phyloP scores from a whole-genome alignment of 2,797 vertebrate genomes.

The Cephalopachus bancanus region DNA sequence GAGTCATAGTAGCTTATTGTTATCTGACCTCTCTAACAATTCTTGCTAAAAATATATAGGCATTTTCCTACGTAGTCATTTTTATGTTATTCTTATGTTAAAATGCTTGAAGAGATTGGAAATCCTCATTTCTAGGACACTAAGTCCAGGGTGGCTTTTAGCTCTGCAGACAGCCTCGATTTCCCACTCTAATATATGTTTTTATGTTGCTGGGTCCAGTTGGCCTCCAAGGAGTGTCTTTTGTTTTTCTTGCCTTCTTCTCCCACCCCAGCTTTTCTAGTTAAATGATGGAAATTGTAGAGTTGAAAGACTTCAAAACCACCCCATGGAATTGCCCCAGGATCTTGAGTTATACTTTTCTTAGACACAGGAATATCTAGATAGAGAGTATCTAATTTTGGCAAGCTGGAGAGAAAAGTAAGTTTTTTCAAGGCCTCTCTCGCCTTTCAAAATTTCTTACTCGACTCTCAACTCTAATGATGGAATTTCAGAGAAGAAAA shows the following conservation, averaged over 20 bases:
- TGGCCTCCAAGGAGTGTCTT: background rate
- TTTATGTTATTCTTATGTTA: background rate
- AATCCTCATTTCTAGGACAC: background rate
- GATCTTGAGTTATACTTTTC: background rate
- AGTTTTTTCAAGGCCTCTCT: background rate
- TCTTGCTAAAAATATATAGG: background rate
- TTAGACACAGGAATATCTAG: background rate
- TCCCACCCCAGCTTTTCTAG: background rate
- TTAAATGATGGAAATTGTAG: slow-evolving; percentile 2
- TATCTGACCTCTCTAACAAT: background rate
- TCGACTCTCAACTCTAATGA: background rate
- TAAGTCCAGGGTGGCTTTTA: background rate
- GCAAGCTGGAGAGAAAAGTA: background rate
- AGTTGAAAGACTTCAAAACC: slow-evolving; percentile 1
- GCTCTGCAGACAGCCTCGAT: background rate
- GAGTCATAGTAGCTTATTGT: background rate
- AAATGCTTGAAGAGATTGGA: background rate
- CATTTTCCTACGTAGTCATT: background rate
- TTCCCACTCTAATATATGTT: background rate
- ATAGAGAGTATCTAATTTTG: background rate
- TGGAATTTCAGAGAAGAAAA: background rate
- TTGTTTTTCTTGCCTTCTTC: background rate
- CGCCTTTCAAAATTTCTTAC: background rate
- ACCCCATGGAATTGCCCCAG: background rate
- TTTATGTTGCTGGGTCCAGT: background rate